These are phyloP conservation scores for Cuniculus paca DNA, from an alignment of 2,797 vertebrate genomes.

Conservation along the genomic window DNA sequence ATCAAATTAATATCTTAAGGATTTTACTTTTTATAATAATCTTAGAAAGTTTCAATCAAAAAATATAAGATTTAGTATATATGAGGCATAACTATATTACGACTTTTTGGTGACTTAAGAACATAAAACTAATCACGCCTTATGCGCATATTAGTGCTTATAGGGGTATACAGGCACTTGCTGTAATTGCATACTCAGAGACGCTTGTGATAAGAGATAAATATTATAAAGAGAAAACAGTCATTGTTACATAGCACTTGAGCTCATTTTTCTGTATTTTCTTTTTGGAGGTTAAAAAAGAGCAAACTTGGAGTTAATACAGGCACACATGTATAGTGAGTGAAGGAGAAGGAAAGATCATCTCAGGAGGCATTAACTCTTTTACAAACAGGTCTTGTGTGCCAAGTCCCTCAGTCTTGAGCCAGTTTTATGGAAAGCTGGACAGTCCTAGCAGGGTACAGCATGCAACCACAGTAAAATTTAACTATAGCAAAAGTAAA, in stretches of 20 bases:
- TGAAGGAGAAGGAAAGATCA: background rate
- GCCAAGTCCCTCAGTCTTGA: conserved; percentile 18
- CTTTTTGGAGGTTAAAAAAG: conserved; percentile 7
- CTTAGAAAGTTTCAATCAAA: conserved; percentile 44
- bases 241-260: background rate
- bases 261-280: background rate
- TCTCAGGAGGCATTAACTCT: conserved; percentile 19
- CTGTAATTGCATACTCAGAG: conserved; percentile 54
- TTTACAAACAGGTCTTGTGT: conserved; percentile 50
- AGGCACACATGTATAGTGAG: background rate
- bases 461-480: conserved; percentile 40
- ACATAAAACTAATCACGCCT: background rate
- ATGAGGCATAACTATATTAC: background rate
- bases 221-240: background rate
- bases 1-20: conserved; percentile 42
- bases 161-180: background rate
- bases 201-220: background rate
- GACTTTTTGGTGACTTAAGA: background rate
- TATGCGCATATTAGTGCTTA: background rate
- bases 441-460: conserved; percentile 10
- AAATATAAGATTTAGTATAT: background rate
- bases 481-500: conserved; percentile 42
- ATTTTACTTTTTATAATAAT: conserved; percentile 31
- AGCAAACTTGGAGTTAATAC: background rate
- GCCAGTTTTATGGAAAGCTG: background rate